Conservation (phyloP, 35 echinoderm and acorn worm species). For the Ptychodera flava region DNA sequence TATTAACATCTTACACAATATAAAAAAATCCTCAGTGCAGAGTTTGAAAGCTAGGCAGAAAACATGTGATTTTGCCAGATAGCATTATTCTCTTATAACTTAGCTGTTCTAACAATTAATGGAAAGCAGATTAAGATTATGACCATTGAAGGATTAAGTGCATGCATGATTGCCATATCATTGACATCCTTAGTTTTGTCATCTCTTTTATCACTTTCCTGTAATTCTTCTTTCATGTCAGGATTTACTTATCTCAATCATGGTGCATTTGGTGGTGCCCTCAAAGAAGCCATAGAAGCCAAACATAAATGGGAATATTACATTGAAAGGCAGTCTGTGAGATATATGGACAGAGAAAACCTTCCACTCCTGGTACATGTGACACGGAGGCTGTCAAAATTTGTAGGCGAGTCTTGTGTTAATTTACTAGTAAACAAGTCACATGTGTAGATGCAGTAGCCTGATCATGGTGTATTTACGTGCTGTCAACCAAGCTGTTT, state of each 20-base stretch:
- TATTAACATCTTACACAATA: too few relatives aligned
- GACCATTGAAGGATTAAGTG: not conserved
- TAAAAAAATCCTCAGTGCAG: too few relatives aligned
- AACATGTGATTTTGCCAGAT: not conserved
- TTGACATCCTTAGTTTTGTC: not conserved
- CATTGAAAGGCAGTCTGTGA: conserved; percentile 56
- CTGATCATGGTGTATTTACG: too few relatives aligned
- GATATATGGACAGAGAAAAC: conserved; percentile 60
- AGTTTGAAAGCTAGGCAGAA: too few relatives aligned
- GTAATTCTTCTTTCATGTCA: conserved; percentile 9
- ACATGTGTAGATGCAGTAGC: too few relatives aligned
- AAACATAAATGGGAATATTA: conserved; percentile 53
- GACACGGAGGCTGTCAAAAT: conserved; percentile 56
- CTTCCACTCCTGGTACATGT: conserved; percentile 50
- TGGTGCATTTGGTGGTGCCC: conserved; percentile 55
- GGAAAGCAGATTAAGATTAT: not conserved
- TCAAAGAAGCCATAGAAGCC: conserved; percentile 42
- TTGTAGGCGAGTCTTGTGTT: conserved; percentile 44
- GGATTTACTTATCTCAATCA: conserved; percentile 69
- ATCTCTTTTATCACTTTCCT: not conserved
- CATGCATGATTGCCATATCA: not conserved
- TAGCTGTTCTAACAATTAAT: not conserved
- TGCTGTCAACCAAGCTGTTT: too few relatives aligned
- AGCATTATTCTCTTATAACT: not conserved
- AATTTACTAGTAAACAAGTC: too few relatives aligned